These are phyloP conservation scores for Falco cherrug DNA, from an alignment of 2,797 vertebrate species.

Conservation along the genomic window DNA sequence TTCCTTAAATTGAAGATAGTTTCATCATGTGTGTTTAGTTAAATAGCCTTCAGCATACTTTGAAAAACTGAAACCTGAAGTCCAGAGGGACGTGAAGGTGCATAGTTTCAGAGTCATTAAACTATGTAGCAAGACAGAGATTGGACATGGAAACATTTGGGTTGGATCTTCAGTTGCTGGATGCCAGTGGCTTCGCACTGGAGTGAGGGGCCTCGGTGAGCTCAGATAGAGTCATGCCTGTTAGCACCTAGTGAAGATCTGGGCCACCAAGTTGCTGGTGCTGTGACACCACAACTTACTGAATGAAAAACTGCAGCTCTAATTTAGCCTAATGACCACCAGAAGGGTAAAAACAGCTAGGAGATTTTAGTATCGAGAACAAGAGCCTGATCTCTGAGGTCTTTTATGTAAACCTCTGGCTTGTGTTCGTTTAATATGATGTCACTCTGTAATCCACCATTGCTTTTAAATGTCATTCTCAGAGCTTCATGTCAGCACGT, in stretches of 20 bases:
- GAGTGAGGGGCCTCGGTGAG: background rate
- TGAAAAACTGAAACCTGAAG: background rate
- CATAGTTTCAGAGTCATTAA: background rate
- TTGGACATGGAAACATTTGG: background rate
- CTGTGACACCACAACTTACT: background rate
- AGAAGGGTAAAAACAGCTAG: background rate
- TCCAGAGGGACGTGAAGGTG: background rate
- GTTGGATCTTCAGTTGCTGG: background rate
- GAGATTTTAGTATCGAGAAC: conserved; percentile 20
- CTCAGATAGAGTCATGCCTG: background rate
- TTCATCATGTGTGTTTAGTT: background rate
- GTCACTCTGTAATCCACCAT: conserved; percentile 62
- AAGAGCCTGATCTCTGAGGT: conserved; percentile 44
- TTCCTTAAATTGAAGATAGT: background rate
- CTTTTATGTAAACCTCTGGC: conserved; percentile 64
- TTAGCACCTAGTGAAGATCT: background rate
- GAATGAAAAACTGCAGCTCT: conserved; percentile 5
- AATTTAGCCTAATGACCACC: background rate
- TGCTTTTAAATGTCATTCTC: conserved; percentile 69
- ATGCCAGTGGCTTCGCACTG: accelerated
- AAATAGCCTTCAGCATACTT: background rate
- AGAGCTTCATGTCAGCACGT: conserved; percentile 59
- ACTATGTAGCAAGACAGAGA: background rate
- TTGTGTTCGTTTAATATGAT: conserved; percentile 62
- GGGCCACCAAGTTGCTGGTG: background rate